Base-by-base conservation (phyloP, 2,797 vertebrate species). In the Oophaga sylvatica region DNA sequence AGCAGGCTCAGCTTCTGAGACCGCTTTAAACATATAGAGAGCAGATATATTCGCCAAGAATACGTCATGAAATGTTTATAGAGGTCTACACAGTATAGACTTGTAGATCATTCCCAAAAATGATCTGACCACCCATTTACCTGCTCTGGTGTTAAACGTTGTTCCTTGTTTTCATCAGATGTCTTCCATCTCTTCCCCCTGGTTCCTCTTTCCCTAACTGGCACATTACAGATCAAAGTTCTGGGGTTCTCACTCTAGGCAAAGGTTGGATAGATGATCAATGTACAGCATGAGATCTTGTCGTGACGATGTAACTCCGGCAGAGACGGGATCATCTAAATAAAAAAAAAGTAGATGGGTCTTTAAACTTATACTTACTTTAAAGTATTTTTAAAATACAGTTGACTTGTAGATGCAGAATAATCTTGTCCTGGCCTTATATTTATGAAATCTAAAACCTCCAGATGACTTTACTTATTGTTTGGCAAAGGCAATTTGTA, bases 291-390 rank as follows among this genome's bases (percentile, higher is more conserved):
- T 97, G 94, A 96, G 96, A 95, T 96, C 96, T 94, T 97, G 95
- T 95, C 94, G 94, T 97, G 96, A 96, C 96, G 96, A 96, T 95
- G 95, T 95, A 96, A 96, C 96, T 97, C 97, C 97, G 95, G 96
- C 96, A 96, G 96, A 96, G 96, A 97, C 96, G 95, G 96, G 96
- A 97, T 97, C 96, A 96, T 97, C 97, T 98, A 93, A 90, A 92
- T 90, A 92, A 94, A 81, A 19, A 65, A 80, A 80, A 84, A 53
- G 3, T 8, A 19, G 10, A 77, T 29, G 26, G 7, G 60, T 65
- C 29, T 62, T 76, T 26, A 13, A 59, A 10, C 45, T 65, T 65
- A 3, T 41, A 41, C 5, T 2, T 6, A 83, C 35, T 73, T 57
- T 22, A 5, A 10, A 45, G 17, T 5, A 4, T 59, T 70, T 13